Conservation (phyloP, 1,140 invertebrate genomes). For the Leptonema lineaticorne region DNA sequence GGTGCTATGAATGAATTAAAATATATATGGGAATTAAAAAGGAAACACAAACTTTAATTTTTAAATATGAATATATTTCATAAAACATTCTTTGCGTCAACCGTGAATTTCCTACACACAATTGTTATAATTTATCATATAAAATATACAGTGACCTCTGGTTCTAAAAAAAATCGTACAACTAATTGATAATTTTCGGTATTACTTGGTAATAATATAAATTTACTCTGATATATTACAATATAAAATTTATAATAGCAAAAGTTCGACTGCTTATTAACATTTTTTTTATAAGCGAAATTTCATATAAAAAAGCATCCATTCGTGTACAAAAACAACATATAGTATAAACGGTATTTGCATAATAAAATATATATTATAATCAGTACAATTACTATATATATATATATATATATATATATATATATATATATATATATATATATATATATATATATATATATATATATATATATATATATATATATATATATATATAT, state of each 20-base stretch:
- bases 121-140: neutral
- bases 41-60: neutral
- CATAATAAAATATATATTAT: no score
- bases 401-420: no score
- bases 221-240: neutral
- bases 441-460: no score
- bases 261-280: neutral
- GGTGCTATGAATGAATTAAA: no score
- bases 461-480: no score
- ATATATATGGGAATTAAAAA: neutral
- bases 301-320: no score
- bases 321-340: no score
- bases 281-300: no score
- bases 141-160: neutral
- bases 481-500: no score
- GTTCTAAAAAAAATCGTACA: neutral
- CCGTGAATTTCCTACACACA: neutral
- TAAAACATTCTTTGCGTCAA: slow-evolving; percentile 1
- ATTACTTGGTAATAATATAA: slow-evolving; percentile 2
- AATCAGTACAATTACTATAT: no score
- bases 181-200: neutral
- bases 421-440: no score
- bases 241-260: neutral
- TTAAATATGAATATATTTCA: slow-evolving; percentile 4
- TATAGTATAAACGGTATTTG: no score